A percentile compares a stretch with the other conserved stretches of the same genome.
phyloP scores from a whole-genome alignment of 2,888 invertebrate genomes.

The Baccha elongata region DNA sequence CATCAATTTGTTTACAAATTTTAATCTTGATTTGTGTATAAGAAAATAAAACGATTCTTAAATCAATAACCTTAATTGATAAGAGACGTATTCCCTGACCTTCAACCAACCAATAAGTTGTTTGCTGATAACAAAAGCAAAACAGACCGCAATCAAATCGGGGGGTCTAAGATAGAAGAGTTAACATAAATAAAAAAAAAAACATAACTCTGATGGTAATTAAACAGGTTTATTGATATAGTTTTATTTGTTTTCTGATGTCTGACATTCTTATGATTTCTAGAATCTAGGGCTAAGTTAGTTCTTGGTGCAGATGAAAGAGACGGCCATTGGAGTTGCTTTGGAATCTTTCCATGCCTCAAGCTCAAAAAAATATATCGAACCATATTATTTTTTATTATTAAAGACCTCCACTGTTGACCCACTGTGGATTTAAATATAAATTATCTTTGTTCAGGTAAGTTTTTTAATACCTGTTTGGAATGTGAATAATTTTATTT shows the following conservation, averaged over 20 bases:
- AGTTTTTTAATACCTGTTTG: no score
- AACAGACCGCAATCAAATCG: neutral
- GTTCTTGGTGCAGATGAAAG: conserved; percentile 26
- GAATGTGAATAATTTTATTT: conserved; percentile 8
- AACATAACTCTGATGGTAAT: conserved; percentile 16
- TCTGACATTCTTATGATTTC: conserved; percentile 27
- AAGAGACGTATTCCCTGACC: conserved; percentile 66
- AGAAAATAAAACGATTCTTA: neutral
- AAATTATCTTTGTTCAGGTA: no score
- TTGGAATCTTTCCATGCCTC: neutral
- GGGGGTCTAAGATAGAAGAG: neutral
- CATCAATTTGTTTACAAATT: neutral
- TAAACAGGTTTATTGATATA: conserved; percentile 36
- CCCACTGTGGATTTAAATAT: no score
- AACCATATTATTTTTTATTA: neutral
- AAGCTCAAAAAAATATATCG: conserved; percentile 1
- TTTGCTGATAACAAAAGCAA: conserved; percentile 20
- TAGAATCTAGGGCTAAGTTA: conserved; percentile 18
- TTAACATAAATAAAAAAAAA: neutral
- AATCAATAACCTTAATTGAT: conserved; percentile 19
- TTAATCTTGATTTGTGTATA: neutral
- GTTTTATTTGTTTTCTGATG: conserved; percentile 31
- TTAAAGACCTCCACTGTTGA: neutral
- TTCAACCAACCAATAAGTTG: conserved; percentile 3
- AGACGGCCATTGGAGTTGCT: conserved; percentile 24